Base-by-base conservation (phyloP, 2,797 vertebrate genomes). In the Spinus pinus region DNA sequence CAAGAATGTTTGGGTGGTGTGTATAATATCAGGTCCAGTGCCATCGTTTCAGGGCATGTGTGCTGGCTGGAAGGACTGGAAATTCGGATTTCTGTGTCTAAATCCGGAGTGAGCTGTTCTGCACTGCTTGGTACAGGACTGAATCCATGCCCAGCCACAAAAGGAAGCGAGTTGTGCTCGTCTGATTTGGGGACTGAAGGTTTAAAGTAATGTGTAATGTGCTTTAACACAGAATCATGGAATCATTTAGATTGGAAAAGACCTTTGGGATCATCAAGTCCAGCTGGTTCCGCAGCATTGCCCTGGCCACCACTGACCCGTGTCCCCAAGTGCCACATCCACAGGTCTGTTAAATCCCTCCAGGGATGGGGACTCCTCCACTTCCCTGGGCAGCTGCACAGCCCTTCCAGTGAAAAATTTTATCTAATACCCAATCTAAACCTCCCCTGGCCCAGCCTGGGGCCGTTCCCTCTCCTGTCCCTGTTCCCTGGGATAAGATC, bases 201-300 rank as follows among this genome's bases (percentile, higher is more conserved):
- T 69, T 87, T 79, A 3, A 79, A 65, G 22, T 46, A 0, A 1
- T 9, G 10, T 19, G 1, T 22, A 6, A n/a, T 25, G 35, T 81
- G 16, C 47, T 91, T 65, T 53, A 51, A 23, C 14, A 22, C 8
- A 17, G 53, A 44, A 33, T 50, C 9, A 1, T 39, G 56, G 42
- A 15, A 13, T 33, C 4, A 7, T 62, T 82, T 46, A 15, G 24
- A 2, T 22, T 30, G 64, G 79, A 33, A 50, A 50, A 62, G 31
- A 13, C 14, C n/a, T 77, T 44, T 57, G n/a, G 65, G 44, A 6
- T 57, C 42, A 21, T 69, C 20, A 22, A 19, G 37, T 50, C n/a
- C 56, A 7, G 0, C 27, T 2, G 2, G 12, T 50, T 12, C 31
- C 19, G 14, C 67, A 44, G 35, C 37, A 3, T n/a, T 65, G 31